Evolutionary conservation across 2,797 vertebrate species (phyloP).

Genomic region (Enteromius trimaculatus): DNA sequence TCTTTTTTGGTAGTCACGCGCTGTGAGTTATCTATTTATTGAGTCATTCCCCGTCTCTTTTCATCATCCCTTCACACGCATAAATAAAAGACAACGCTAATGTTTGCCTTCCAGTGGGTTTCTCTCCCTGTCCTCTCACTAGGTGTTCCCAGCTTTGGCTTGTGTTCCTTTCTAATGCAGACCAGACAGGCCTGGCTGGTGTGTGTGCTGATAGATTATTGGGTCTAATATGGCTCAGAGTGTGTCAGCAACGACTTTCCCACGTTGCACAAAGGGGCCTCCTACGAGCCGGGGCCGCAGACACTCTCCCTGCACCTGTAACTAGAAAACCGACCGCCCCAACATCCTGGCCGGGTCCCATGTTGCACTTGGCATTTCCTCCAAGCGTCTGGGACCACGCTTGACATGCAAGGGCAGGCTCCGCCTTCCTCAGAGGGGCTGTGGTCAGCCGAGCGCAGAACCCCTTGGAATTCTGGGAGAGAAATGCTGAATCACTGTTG

Average conservation of each 20-base stretch:
- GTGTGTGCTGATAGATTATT: slow-evolving; percentile 67
- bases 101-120: slow-evolving; percentile 45
- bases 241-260: slow-evolving; percentile 78
- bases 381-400: slow-evolving; percentile 76
- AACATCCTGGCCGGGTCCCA: slow-evolving; percentile 70
- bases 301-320: slow-evolving; percentile 78
- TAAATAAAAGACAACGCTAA: slow-evolving; percentile 39
- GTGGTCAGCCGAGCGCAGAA: slow-evolving; percentile 65
- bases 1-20: slow-evolving; percentile 21
- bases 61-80: slow-evolving; percentile 17
- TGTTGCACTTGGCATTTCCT: slow-evolving; percentile 85
- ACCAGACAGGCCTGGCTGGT: slow-evolving; percentile 64
- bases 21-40: slow-evolving; percentile 27
- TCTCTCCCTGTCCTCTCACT: slow-evolving; percentile 66
- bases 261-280: slow-evolving; percentile 72
- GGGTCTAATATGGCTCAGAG: slow-evolving; percentile 65
- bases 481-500: slow-evolving; percentile 70
- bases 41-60: slow-evolving; percentile 25
- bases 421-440: slow-evolving; percentile 65
- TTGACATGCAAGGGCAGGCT: slow-evolving; percentile 76
- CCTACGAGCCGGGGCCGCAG: slow-evolving; percentile 25
- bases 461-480: slow-evolving; percentile 66
- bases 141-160: slow-evolving; percentile 72
- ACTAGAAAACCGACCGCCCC: slow-evolving; percentile 52
- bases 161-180: slow-evolving; percentile 66